Evolutionary conservation across 2,113 vertebrate genomes (phyloP), one percentile per base, ranked within the genome.

Genomic region (Butorides virescens): DNA sequence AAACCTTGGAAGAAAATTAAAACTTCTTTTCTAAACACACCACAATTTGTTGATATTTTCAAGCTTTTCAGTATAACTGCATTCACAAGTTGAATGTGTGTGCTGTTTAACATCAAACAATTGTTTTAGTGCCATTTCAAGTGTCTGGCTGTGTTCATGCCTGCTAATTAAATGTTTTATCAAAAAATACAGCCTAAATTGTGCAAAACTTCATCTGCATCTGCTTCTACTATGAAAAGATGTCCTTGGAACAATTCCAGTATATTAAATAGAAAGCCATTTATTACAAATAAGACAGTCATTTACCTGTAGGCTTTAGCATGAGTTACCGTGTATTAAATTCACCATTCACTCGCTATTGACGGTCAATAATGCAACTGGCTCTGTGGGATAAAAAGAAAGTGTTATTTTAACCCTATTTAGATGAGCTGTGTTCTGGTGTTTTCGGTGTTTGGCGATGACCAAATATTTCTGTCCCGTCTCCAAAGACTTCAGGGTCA

Each of bases 1-100:
- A 98, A 98, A 96, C 98, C 98, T 98, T 98, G 98, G 98, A 97
- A 97, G 97, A 97, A 98, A 98, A 98, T 98, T 97, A 98, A 98
- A 98, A 98, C 84, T 97, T 97, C 95, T 94, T 95, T 97, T 97
- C 97, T 95, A 97, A 97, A 97, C 82, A 88, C 92, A 96, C 12
- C 23, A 59, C 87, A 96, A 95, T 98, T 97, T 98, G 97, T 96
- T 98, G 96, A 96, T 97, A 97, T 98, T 98, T 98, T 98, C 92
- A 97, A 97, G 92, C 97, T 97, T 98, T 98, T 98, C 97, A 98
- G 52, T 94, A 86, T 72, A 96, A 95, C 95, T 90, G 95, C 87
- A 96, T 97, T 98, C 96, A 98, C 68, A 98, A 97, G 97, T 87
- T 98, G 96, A 95, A 98, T 98, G 94, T 97, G 96, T 98, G 75